These are phyloP conservation scores for Helarctos malayanus DNA, from an alignment of 2,797 vertebrate genomes.

Conservation along the genomic window DNA sequence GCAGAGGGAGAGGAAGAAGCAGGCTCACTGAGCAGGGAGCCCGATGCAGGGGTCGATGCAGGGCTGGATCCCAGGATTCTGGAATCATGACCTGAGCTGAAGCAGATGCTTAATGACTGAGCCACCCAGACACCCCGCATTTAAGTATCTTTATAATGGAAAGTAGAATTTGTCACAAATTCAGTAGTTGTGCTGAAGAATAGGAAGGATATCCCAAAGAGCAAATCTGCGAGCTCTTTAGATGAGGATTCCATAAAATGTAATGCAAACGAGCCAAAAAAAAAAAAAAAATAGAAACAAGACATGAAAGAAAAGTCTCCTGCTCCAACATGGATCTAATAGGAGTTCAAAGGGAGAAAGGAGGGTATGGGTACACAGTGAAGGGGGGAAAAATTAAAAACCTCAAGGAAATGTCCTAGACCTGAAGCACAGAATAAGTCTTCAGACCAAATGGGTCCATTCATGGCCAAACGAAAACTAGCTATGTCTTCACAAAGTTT, in stretches of 20 bases:
- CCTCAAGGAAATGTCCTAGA: not conserved
- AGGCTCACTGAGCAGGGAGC: no score
- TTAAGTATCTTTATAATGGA: not conserved
- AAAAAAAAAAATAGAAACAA: not conserved
- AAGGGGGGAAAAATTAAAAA: not conserved
- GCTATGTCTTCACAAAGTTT: not conserved
- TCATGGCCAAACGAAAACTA: not conserved
- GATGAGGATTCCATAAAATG: not conserved
- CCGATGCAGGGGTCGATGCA: no score
- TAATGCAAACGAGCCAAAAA: not conserved
- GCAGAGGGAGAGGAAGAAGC: no score
- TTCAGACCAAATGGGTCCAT: not conserved
- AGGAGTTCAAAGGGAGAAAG: not conserved
- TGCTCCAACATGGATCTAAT: not conserved
- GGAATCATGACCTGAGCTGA: no score
- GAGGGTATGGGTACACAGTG: not conserved
- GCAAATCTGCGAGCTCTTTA: not conserved
- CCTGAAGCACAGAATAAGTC: not conserved
- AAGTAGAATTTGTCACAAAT: not conserved
- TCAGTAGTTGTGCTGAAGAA: not conserved
- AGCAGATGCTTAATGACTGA: no score
- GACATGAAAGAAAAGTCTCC: not conserved
- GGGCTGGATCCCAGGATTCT: no score
- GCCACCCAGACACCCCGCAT: not conserved
- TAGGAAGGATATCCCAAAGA: not conserved